These are phyloP conservation scores for Phoenicopterus ruber DNA, from an alignment of 2,113 vertebrate genomes.

Conservation along the genomic window DNA sequence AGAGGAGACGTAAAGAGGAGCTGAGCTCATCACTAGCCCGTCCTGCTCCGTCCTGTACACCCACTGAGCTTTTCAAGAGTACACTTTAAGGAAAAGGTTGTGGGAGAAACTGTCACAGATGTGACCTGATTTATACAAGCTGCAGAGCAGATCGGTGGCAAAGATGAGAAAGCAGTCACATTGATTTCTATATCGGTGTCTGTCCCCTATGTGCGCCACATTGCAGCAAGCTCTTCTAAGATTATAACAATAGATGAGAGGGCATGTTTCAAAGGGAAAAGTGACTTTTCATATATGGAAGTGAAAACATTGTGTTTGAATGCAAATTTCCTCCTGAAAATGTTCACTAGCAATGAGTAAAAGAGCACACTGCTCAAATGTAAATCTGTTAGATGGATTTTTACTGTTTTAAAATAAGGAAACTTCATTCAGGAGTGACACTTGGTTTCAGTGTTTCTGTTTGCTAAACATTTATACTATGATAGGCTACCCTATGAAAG, in stretches of 20 bases:
- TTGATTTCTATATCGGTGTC: not conserved
- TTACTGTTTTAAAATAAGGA: not conserved
- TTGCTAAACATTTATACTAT: not conserved
- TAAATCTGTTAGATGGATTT: not conserved
- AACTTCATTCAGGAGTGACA: not conserved
- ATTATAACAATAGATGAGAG: not conserved
- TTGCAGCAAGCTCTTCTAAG: not conserved
- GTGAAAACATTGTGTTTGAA: not conserved
- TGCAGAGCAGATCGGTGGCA: not conserved
- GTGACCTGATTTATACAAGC: not conserved
- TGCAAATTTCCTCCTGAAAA: not conserved
- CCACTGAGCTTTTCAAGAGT: not conserved
- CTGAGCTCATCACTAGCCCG: not conserved
- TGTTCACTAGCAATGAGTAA: not conserved
- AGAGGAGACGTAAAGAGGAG: not conserved
- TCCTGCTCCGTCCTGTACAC: not conserved
- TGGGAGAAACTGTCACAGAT: not conserved
- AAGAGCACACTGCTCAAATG: not conserved
- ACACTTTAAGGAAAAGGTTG: not conserved
- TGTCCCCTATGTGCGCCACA: fast-evolving
- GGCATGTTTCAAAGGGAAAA: not conserved
- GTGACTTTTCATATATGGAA: not conserved
- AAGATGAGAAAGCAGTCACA: not conserved
- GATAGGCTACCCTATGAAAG: not conserved
- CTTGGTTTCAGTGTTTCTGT: not conserved